Evolutionary conservation across 1,140 invertebrate genomes (phyloP), one percentile per base, ranked within the genome.

Genomic region (Hetaerina americana): DNA sequence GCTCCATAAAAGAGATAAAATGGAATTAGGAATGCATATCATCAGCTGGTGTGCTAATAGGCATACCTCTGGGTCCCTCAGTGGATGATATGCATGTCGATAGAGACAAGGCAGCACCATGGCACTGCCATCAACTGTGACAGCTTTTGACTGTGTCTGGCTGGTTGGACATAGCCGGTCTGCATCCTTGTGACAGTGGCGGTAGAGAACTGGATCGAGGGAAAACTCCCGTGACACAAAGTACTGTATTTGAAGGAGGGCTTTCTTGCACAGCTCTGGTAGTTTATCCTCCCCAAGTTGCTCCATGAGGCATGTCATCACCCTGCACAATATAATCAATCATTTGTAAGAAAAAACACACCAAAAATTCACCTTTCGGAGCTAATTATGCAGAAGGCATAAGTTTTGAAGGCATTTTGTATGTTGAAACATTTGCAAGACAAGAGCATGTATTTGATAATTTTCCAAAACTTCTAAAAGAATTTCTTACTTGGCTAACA

Each of bases 171-270:
- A 98, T 49, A 91, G 83, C 40, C 85, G 86, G 1, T 87, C 83
- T 3, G 96, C 96, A 83, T 98, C 95, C 68, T 88, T 85, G 77
- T 89, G 91, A 79, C 97, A 99, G 12, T 90, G 88, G 77, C 86
- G 87, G 78, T 95, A 98, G 18, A 99, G 82, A 73, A 91, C 89
- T 0, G 93, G 90, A 84, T 99, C 96, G 66, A 99, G 80, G 78
- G 92, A 94, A 77, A 94, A 99, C 83, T 98, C 94, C 76, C 97
- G 87, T 0, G 94, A 90, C 69, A 98, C 88, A 82, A 99, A 99
- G 80, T 97, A 99, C 78, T 99, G 96, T 77, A 99, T 96, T 83
- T 98, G 94, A 24, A 98, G 84, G 27, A 99, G 82, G 26, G 93
- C 91, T 70, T 91, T 87, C 84, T 97, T 93, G 84, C 97, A 99